Evolutionary conservation across 1,140 invertebrate genomes (phyloP), one percentile per base, ranked within the genome.

Genomic region (Cecropterus lyciades): DNA sequence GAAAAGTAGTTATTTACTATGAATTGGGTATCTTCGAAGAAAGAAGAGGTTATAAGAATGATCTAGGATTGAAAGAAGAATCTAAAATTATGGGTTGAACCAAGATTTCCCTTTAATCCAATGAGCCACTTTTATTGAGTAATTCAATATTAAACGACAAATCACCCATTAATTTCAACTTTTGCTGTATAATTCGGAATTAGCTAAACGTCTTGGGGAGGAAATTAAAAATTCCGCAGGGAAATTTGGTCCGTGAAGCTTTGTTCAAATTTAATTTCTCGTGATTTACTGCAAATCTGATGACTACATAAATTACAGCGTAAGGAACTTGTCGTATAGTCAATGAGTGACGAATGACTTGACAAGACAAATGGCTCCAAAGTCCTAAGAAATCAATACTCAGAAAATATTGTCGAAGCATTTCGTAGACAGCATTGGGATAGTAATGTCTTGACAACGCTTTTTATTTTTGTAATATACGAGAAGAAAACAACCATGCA

Each of bases 201-300:
- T 20, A 59, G 17, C 56, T 30, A 8, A 59, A 48, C 43, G 45
- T 59, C 56, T 59, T 48, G 56, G 43, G 43, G 15, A 59, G 43
- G 43, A 59, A 59, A 59, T 59, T 59, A 59, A 59, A 59, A 59
- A 59, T 59, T 59, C 56, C 56, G 14, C 24, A 15, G 56, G 56
- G 56, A 59, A 59, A 59, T 59, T 59, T 48, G 56, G 56, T 45
- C 27, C 43, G 45, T 27, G 24, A 48, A 59, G 56, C 56, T 59
- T 59, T 59, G 45, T 48, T 60, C 27, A 60, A 60, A 60, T 60
- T 59, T 59, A 59, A 59, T 43, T 59, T 59, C 43, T 48, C 11
- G 24, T 48, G 56, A 59, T 59, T 59, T 59, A 48, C 43, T 59
- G 43, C 56, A 59, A 59, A 59, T 59, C 43, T 59, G 56, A 59